Evolutionary conservation across 1,140 invertebrate genomes (phyloP), one percentile per base, ranked within the genome.

Genomic region (Lasioglossum baleicum): DNA sequence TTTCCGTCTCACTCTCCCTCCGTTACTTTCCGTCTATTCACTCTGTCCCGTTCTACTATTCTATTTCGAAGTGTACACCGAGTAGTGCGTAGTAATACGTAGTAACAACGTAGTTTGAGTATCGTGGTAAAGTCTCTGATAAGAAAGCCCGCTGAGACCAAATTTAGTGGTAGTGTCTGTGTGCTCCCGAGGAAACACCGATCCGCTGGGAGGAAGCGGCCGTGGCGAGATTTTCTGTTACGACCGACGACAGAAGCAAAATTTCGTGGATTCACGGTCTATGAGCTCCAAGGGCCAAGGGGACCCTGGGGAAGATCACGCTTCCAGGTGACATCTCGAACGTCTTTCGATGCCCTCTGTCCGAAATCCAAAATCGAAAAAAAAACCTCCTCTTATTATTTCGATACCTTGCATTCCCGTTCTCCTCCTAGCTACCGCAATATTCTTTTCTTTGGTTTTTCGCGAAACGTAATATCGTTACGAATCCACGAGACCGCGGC

Each of bases 261-360:
- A 92, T 91, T 89, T 78, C 78, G 76, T 90, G 80, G 84, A 90
- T 90, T 89, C 81, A 82, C 88, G 80, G 90, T 93, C 92, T 93
- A 93, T 93, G 92, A 93, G 85, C 91, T 87, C 89, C 81, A 92
- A 93, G 91, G 89, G 90, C 88, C 91, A 92, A 91, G 90, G 88
- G 86, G 91, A 93, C 92, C 92, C 92, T 93, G 92, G 91, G 84
- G 91, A 93, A 92, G 91, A 93, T 85, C 91, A 90, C 81, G 83
- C 90, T 90, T 92, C 92, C 92, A 93, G 92, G 92, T 93, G 86
- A 58, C 53, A 73, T 73, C 44, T 48, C 51, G 48, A 65, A 53
- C 44, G 15, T 26, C 31, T 10, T 6, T 5, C 40, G 31, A 8
- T 42, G 5, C 26, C 26, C 26, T 26, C 26, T 26, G 26, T 26